Percentiles rank a stretch among this genome's conserved stretches.
Conservation (phyloP, 2,797 vertebrate species). For the Melanotaenia trifasciata region DNA sequence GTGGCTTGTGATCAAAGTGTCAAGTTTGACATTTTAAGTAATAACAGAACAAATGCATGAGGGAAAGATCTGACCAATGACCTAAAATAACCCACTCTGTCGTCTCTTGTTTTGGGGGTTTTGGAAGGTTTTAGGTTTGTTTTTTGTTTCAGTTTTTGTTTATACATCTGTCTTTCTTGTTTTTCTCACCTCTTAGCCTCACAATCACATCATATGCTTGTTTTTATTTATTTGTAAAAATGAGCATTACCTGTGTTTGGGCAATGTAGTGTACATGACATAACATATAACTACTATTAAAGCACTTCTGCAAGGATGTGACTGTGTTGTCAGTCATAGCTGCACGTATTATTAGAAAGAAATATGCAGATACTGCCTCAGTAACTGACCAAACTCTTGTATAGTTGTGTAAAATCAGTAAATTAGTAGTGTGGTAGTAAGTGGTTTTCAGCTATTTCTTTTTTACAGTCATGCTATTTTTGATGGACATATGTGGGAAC, state of each 20-base stretch:
- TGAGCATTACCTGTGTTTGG: neutral
- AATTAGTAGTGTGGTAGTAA: too few relatives aligned
- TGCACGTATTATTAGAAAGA: too few relatives aligned
- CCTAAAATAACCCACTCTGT: too few relatives aligned
- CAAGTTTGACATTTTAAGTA: neutral
- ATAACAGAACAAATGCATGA: neutral
- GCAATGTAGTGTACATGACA: neutral
- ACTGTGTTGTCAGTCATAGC: neutral
- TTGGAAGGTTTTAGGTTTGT: neutral
- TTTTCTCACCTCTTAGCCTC: neutral
- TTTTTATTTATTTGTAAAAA: neutral
- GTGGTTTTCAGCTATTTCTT: too few relatives aligned
- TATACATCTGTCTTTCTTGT: neutral
- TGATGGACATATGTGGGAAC: too few relatives aligned
- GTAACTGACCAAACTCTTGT: too few relatives aligned
- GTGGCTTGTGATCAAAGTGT: neutral
- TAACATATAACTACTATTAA: too few relatives aligned
- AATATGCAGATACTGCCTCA: too few relatives aligned
- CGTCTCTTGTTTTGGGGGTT: neutral
- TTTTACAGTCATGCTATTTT: too few relatives aligned
- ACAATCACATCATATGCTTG: neutral
- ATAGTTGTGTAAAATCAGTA: too few relatives aligned
- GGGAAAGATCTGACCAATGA: neutral
- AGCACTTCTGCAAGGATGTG: neutral
- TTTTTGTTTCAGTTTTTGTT: neutral